Conservation (phyloP, 2,888 invertebrate genomes). For the Sarcophaga subvicina region DNA sequence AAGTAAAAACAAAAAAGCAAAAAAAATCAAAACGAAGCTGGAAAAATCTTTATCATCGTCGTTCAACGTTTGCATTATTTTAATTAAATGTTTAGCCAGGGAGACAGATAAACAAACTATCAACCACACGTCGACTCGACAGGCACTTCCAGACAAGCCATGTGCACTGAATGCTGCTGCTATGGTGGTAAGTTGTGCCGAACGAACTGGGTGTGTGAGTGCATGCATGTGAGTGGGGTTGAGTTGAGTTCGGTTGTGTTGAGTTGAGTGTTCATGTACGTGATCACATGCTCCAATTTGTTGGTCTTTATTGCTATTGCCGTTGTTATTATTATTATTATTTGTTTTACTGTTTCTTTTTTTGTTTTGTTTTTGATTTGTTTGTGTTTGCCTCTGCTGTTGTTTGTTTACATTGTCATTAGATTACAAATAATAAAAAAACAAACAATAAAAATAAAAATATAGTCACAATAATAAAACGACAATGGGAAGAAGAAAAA, state of each 20-base stretch:
- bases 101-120: constrained; percentile 29
- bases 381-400: constrained; percentile 15
- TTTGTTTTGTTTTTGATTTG: constrained; percentile 27
- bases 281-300: constrained; percentile 57
- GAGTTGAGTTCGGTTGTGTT: constrained; percentile 6
- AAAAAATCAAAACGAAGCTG: constrained; percentile 37
- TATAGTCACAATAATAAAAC: neutral
- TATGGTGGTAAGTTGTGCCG: constrained; percentile 1
- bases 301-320: constrained; percentile 21
- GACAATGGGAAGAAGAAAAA: constrained; percentile 16
- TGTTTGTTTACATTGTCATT: constrained; percentile 62
- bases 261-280: constrained; percentile 54
- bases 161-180: neutral
- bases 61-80: constrained; percentile 38
- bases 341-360: constrained; percentile 29
- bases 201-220: neutral
- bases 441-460: constrained; percentile 17
- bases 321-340: neutral
- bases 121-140: neutral
- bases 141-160: constrained; percentile 21
- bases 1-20: constrained; percentile 29
- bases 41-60: constrained; percentile 22
- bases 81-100: constrained; percentile 57
- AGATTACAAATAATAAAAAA: constrained; percentile 38
- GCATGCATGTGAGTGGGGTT: constrained; percentile 44